These are phyloP conservation scores for Timandra comae DNA, from an alignment of 2,888 invertebrate genomes.

Conservation along the genomic window DNA sequence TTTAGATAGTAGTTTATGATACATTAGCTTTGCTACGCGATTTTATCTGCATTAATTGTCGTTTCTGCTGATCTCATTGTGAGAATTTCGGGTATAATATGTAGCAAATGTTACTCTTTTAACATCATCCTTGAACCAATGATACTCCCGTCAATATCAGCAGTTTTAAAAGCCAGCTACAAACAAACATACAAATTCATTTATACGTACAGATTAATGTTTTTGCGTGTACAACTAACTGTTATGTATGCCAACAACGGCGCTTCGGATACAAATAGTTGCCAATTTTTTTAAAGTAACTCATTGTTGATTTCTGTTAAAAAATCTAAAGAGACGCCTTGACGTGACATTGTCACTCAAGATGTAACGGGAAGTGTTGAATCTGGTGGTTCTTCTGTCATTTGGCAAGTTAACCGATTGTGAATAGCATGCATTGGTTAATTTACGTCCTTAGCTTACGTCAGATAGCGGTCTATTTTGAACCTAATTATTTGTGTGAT, in stretches of 20 bases:
- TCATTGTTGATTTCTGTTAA: constrained; percentile 53
- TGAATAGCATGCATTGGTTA: no score
- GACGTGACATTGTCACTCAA: constrained; percentile 45
- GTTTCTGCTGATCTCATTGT: no score
- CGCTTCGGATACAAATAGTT: constrained; percentile 43
- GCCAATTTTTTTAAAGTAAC: constrained; percentile 64
- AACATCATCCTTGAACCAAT: no score
- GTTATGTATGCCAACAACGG: constrained; percentile 36
- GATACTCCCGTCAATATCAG: no score
- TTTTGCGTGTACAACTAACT: no score
- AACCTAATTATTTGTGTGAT: constrained; percentile 8
- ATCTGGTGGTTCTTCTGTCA: constrained; percentile 23
- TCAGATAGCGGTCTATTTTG: constrained; percentile 5
- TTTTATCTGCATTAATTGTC: no score
- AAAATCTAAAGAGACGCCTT: constrained; percentile 46
- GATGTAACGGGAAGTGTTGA: constrained; percentile 37
- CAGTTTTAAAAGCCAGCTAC: no score
- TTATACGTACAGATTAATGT: no score
- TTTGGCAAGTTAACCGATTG: constrained; percentile 13
- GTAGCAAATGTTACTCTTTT: no score
- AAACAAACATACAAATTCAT: no score
- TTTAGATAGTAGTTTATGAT: constrained; percentile 41
- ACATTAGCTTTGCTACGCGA: constrained; percentile 43
- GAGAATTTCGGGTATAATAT: no score
- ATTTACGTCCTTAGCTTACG: constrained; percentile 10